phyloP scores from a whole-genome alignment of 2,113 vertebrate species.

The Apeltes quadracus region DNA sequence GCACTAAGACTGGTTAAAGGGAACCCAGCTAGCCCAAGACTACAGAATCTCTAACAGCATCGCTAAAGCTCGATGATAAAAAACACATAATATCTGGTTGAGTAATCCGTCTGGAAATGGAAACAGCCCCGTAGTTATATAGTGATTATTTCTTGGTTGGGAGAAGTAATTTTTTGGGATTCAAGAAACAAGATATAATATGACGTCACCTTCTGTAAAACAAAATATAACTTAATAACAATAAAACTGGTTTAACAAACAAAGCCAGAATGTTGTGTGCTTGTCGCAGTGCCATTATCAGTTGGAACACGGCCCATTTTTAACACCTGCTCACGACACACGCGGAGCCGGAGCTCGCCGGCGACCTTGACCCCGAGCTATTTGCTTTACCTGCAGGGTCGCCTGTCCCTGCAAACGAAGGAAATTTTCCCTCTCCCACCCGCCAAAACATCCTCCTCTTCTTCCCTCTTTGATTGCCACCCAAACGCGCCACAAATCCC shows the following conservation, averaged over 20 bases:
- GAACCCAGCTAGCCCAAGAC: neutral
- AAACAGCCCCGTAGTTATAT: neutral
- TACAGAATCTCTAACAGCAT: neutral
- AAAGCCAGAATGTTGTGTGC: neutral
- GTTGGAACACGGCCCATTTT: conserved; percentile 13
- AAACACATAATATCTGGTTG: neutral
- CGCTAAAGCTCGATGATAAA: conserved; percentile 3
- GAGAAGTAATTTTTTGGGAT: conserved; percentile 8
- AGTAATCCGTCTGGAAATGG: neutral
- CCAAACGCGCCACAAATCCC: conserved; percentile 54
- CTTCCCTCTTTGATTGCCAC: conserved; percentile 56
- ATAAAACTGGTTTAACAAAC: neutral
- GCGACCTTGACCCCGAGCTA: conserved; percentile 30
- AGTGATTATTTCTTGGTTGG: neutral
- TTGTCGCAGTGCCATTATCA: neutral
- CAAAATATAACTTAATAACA: neutral
- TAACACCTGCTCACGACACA: conserved; percentile 32
- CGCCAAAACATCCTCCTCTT: conserved; percentile 26
- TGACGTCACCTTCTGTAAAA: conserved; percentile 5
- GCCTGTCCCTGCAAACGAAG: conserved; percentile 35
- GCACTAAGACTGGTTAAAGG: neutral
- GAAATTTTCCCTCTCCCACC: neutral
- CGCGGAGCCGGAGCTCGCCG: conserved; percentile 23
- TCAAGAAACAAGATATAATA: neutral
- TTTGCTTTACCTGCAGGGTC: conserved; percentile 37